A percentile compares a stretch with the other conserved stretches of the same genome.
phyloP scores from a whole-genome alignment of 2,888 invertebrate genomes.

The Apotomis capreana region DNA sequence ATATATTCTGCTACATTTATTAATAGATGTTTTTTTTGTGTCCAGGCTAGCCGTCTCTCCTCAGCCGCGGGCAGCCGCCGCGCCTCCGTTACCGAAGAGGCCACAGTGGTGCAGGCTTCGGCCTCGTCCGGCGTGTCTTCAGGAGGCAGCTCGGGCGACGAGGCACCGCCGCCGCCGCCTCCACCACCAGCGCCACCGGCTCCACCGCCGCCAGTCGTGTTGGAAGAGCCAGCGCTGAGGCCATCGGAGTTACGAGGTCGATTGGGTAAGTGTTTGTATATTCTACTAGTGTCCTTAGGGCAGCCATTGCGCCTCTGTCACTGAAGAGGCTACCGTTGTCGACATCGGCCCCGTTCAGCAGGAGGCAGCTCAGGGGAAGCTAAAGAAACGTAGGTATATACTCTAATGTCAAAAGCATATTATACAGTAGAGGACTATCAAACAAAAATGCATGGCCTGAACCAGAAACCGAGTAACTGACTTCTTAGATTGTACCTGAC shows the following conservation, averaged over 20 bases:
- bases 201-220: slow-evolving; percentile 75
- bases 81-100: slow-evolving; percentile 71
- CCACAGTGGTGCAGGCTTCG: slow-evolving; percentile 61
- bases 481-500: no score
- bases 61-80: slow-evolving; percentile 77
- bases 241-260: slow-evolving; percentile 85
- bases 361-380: slow-evolving; percentile 74
- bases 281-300: slow-evolving; percentile 61
- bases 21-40: neutral
- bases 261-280: slow-evolving; percentile 61
- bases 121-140: slow-evolving; percentile 76
- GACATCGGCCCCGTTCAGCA: slow-evolving; percentile 72
- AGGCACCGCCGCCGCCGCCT: slow-evolving; percentile 88
- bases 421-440: no score
- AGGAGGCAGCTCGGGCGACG: slow-evolving; percentile 74
- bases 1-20: neutral
- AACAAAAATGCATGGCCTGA: no score
- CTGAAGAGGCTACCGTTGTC: slow-evolving; percentile 66
- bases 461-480: no score
- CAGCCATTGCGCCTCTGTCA: slow-evolving; percentile 72
- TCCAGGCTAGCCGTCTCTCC: slow-evolving; percentile 74
- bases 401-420: no score
- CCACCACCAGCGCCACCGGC: slow-evolving; percentile 84
- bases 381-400: no score
- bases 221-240: slow-evolving; percentile 87